phyloP scores from a whole-genome alignment of 2,797 vertebrate species.

The Alauda arvensis region DNA sequence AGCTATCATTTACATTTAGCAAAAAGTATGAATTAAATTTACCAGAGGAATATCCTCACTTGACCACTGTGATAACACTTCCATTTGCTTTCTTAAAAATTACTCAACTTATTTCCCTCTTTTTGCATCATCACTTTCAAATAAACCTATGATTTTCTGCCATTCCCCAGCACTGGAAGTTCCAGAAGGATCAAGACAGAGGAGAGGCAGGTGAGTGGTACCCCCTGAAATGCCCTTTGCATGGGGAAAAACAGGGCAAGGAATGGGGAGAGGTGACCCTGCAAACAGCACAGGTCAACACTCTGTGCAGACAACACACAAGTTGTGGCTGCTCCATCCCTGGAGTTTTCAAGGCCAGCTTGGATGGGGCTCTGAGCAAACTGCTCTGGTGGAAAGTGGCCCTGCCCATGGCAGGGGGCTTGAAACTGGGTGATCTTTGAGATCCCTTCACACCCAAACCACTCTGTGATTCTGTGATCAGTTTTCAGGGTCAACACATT shows the following conservation, averaged over 20 bases:
- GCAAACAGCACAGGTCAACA: background rate
- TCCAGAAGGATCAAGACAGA: background rate
- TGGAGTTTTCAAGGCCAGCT: background rate
- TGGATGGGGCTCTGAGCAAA: background rate
- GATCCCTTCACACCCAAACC: background rate
- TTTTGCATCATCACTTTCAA: background rate
- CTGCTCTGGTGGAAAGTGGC: background rate
- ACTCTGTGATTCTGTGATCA: background rate
- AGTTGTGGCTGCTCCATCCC: background rate
- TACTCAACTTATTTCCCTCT: background rate
- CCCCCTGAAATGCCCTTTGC: background rate
- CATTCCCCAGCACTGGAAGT: background rate
- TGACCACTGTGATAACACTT: background rate
- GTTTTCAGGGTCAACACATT: background rate
- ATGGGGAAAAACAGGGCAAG: background rate
- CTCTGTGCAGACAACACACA: background rate
- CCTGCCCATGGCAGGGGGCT: background rate
- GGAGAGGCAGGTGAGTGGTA: background rate
- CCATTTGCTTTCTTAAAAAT: background rate
- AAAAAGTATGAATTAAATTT: constrained; percentile 9
- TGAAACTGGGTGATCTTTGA: background rate
- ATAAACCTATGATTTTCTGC: accelerated
- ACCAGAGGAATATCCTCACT: background rate
- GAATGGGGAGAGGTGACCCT: background rate
- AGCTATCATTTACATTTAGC: constrained; percentile 42